phyloP scores from a whole-genome alignment of 1,140 invertebrate species.

The Drosophila rufa region DNA sequence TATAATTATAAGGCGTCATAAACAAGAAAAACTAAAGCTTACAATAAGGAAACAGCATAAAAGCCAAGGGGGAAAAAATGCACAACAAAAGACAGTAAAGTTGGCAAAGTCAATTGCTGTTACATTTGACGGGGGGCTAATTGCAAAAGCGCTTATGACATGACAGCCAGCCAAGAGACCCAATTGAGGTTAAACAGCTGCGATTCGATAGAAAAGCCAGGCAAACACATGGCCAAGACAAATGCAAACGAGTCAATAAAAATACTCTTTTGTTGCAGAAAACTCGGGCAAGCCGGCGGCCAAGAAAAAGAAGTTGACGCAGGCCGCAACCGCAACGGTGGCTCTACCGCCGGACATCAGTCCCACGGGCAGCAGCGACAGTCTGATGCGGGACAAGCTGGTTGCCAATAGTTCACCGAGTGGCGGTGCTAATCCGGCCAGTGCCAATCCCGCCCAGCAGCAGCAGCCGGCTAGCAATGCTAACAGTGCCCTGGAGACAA shows the following conservation, averaged over 20 bases:
- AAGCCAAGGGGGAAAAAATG: constrained; percentile 15
- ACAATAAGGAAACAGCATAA: background rate
- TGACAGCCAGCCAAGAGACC: constrained; percentile 29
- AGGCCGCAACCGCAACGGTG: constrained; percentile 9
- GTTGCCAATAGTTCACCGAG: constrained; percentile 59
- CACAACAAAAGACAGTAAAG: constrained; percentile 37
- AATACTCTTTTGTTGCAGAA: constrained; percentile 37
- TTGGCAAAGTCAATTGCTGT: constrained; percentile 38
- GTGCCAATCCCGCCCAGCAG: constrained; percentile 19
- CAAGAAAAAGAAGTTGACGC: constrained; percentile 75
- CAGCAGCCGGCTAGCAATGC: constrained; percentile 28
- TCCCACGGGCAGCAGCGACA: constrained; percentile 76
- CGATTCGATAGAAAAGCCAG: constrained; percentile 34
- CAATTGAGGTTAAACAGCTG: constrained; percentile 73
- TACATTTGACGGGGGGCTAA: constrained; percentile 55
- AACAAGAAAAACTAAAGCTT: constrained; percentile 1
- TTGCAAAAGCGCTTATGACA: constrained; percentile 52
- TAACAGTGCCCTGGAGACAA: constrained; percentile 75
- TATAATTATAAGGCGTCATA: background rate
- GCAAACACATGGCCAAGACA: constrained; percentile 26
- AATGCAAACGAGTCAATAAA: constrained; percentile 19
- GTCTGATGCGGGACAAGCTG: constrained; percentile 70
- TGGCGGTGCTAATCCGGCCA: constrained; percentile 12
- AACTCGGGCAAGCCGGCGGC: constrained; percentile 60
- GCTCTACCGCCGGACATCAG: constrained; percentile 67